phyloP scores from a whole-genome alignment of 2,797 vertebrate species.

The Acipenser transmontanus region DNA sequence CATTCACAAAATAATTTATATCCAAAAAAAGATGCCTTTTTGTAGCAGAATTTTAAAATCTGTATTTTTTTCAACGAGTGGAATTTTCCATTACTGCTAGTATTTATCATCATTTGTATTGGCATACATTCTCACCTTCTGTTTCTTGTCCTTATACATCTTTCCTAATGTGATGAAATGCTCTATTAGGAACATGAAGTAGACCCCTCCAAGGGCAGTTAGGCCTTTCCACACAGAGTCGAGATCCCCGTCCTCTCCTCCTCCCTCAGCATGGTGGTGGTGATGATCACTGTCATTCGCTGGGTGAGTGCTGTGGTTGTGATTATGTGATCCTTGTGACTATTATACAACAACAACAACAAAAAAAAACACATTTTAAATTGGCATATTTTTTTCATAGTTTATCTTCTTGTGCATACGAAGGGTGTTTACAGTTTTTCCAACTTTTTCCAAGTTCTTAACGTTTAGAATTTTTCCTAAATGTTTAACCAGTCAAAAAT shows the following conservation, averaged over 20 bases:
- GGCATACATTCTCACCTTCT: conserved; percentile 67
- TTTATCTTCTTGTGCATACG: too few species aligned
- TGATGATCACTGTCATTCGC: conserved; percentile 34
- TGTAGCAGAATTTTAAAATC: not conserved
- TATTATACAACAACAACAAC: conserved; percentile 19
- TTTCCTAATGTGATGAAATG: conserved; percentile 93
- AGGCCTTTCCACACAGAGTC: conserved; percentile 88
- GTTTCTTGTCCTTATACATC: conserved; percentile 95
- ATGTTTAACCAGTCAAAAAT: too few species aligned
- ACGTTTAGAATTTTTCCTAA: too few species aligned
- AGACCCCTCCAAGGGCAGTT: conserved; percentile 85
- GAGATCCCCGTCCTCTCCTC: conserved; percentile 62
- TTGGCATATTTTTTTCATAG: not conserved
- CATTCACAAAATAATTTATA: too few species aligned
- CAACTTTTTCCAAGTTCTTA: too few species aligned
- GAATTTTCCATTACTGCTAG: too few species aligned
- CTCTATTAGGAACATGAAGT: conserved; percentile 95
- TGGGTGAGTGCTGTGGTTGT: conserved; percentile 29
- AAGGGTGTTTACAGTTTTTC: too few species aligned
- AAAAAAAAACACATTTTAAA: not conserved
- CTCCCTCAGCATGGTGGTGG: conserved; percentile 49
- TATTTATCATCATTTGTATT: too few species aligned
- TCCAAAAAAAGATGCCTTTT: too few species aligned
- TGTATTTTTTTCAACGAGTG: not conserved
- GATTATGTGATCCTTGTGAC: conserved; percentile 54